A percentile compares a stretch with the other conserved stretches of the same genome.
phyloP scores from a whole-genome alignment of 2,797 vertebrate species.

The Buphagus erythrorhynchus region DNA sequence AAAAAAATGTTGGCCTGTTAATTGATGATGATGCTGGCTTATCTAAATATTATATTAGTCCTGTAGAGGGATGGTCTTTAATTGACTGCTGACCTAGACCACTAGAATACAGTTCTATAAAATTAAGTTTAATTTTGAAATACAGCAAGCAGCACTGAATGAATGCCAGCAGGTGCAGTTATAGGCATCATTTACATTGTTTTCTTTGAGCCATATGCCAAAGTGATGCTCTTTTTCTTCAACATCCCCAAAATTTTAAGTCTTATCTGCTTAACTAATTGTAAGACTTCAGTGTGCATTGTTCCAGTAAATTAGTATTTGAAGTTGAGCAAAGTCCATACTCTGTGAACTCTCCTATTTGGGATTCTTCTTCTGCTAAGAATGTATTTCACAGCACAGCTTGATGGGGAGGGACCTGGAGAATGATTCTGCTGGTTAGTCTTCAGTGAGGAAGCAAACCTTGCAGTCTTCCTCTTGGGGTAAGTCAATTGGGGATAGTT shows the following conservation, averaged over 20 bases:
- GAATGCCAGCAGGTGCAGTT: background rate
- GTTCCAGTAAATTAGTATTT: background rate
- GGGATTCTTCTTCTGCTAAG: background rate
- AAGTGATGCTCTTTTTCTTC: background rate
- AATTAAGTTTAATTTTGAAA: constrained; percentile 5
- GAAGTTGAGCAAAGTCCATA: background rate
- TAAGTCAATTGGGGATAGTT: background rate
- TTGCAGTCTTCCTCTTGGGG: background rate
- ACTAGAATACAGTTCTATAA: background rate
- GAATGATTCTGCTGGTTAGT: background rate
- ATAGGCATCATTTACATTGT: background rate
- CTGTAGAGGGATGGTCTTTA: background rate
- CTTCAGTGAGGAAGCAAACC: background rate
- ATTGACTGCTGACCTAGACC: background rate
- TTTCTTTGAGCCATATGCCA: background rate
- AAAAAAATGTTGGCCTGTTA: background rate
- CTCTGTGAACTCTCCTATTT: background rate
- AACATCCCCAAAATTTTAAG: background rate
- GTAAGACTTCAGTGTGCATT: background rate
- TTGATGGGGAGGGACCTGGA: background rate
- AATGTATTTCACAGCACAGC: background rate
- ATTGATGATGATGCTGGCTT: background rate
- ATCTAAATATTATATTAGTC: background rate
- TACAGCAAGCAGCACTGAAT: background rate
- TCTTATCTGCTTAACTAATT: background rate